Evolutionary conservation across 2,888 invertebrate genomes (phyloP).

Genomic region (Diachrysia chrysitis): DNA sequence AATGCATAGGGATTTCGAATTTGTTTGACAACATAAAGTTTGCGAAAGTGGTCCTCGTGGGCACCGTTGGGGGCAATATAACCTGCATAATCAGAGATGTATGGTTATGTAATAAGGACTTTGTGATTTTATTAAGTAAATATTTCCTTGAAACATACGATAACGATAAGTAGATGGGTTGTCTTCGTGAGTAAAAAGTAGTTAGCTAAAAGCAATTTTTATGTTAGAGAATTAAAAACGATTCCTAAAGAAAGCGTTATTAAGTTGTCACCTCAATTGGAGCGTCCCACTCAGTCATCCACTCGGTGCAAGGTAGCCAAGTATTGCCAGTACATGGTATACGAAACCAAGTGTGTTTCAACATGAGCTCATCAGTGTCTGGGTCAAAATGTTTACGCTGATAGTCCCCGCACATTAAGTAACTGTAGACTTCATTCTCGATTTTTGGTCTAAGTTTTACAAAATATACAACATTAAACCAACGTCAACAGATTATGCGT

Average conservation of each 20-base stretch:
- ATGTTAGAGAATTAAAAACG: no score
- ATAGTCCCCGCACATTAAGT: slow-evolving; percentile 81
- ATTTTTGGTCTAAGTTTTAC: slow-evolving; percentile 75
- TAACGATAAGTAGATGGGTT: no score
- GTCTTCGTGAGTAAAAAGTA: no score
- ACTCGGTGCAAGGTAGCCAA: slow-evolving; percentile 80
- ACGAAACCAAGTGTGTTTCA: slow-evolving; percentile 82
- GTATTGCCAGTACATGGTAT: slow-evolving; percentile 85
- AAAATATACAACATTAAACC: neutral
- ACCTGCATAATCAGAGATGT: slow-evolving; percentile 63
- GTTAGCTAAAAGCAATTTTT: no score
- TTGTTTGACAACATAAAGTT: slow-evolving; percentile 85
- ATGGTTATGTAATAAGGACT: no score
- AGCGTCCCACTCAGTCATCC: slow-evolving; percentile 80
- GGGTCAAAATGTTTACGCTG: slow-evolving; percentile 70
- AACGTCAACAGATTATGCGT: neutral
- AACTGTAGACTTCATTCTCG: slow-evolving; percentile 78
- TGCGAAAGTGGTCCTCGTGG: slow-evolving; percentile 77
- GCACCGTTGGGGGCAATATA: slow-evolving; percentile 83
- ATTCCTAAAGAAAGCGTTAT: neutral
- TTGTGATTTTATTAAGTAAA: no score
- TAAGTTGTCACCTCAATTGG: slow-evolving; percentile 74
- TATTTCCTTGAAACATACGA: no score
- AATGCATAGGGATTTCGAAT: slow-evolving; percentile 80
- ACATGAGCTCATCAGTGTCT: slow-evolving; percentile 53